Conservation (phyloP, 2,888 invertebrate species). For the Tanaodytes sp. region DNA sequence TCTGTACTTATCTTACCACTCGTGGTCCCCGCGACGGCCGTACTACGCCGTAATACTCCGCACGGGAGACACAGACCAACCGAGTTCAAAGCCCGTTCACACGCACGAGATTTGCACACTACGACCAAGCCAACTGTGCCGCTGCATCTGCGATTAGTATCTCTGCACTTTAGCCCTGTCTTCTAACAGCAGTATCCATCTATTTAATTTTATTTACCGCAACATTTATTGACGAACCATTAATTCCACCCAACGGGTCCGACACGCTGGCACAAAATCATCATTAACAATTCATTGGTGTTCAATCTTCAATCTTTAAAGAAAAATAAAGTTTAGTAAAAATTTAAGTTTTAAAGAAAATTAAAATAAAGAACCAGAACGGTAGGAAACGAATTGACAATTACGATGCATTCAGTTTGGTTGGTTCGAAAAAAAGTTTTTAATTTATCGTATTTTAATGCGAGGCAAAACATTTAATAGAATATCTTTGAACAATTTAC, state of each 20-base stretch:
- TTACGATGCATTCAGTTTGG: too few species aligned
- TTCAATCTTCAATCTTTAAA: too few species aligned
- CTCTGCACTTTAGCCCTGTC: slow-evolving; percentile 55
- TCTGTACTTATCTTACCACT: slow-evolving; percentile 41
- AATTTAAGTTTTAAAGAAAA: too few species aligned
- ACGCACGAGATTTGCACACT: slow-evolving; percentile 51
- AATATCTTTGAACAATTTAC: too few species aligned
- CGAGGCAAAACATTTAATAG: too few species aligned
- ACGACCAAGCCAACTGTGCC: slow-evolving; percentile 33
- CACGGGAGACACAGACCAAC: slow-evolving; percentile 43
- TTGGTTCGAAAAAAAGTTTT: too few species aligned
- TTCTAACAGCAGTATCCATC: slow-evolving; percentile 37
- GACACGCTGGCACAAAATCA: too few species aligned
- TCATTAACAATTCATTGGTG: too few species aligned
- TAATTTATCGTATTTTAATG: too few species aligned
- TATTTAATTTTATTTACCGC: slow-evolving; percentile 31
- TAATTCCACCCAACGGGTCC: slow-evolving; percentile 26
- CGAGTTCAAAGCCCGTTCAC: slow-evolving; percentile 69
- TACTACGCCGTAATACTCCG: slow-evolving; percentile 67
- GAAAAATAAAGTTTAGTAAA: too few species aligned
- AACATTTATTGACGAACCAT: slow-evolving; percentile 34
- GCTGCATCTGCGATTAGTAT: slow-evolving; percentile 52
- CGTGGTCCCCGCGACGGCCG: slow-evolving; percentile 41
- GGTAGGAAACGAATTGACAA: too few species aligned
- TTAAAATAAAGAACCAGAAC: too few species aligned